phyloP scores from a whole-genome alignment of 2,888 invertebrate genomes.

The Zootermopsis nevadensis region DNA sequence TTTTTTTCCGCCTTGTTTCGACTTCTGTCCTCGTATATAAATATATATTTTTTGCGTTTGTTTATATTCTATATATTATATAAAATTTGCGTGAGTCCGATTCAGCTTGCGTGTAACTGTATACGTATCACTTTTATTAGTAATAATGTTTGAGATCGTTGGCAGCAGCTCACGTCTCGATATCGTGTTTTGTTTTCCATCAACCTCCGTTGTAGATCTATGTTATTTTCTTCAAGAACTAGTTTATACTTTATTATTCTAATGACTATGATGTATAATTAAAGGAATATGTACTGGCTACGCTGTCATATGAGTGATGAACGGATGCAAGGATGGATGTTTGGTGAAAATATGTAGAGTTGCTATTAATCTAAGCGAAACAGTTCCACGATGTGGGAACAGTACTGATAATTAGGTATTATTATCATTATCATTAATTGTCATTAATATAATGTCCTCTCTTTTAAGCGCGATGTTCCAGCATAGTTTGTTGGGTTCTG shows the following conservation, averaged over 20 bases:
- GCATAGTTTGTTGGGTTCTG: slow-evolving; percentile 27
- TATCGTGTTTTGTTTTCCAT: not conserved
- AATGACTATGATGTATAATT: slow-evolving; percentile 16
- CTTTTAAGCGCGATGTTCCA: slow-evolving; percentile 24
- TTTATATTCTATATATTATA: slow-evolving; percentile 45
- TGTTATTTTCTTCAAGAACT: slow-evolving; percentile 17
- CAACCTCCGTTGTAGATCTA: slow-evolving; percentile 19
- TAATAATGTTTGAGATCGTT: slow-evolving; percentile 32
- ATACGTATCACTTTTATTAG: slow-evolving; percentile 46
- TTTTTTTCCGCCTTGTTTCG: slow-evolving; percentile 24
- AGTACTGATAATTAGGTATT: slow-evolving; percentile 53
- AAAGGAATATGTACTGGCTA: slow-evolving; percentile 33
- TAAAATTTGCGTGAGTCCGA: slow-evolving; percentile 37
- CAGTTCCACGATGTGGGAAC: slow-evolving; percentile 47
- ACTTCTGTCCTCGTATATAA: slow-evolving; percentile 35
- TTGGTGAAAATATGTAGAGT: slow-evolving; percentile 30
- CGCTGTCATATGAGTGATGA: slow-evolving; percentile 7
- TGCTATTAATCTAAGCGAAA: slow-evolving; percentile 27
- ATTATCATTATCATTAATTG: slow-evolving; percentile 34
- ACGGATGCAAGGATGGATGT: slow-evolving; percentile 5
- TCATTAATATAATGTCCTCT: slow-evolving; percentile 35
- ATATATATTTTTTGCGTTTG: slow-evolving; percentile 36
- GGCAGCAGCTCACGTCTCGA: slow-evolving; percentile 24
- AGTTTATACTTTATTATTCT: slow-evolving; percentile 32
- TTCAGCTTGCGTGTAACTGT: slow-evolving; percentile 43